phyloP scores from a whole-genome alignment of 2,113 vertebrate genomes.

The Halcyon senegalensis region DNA sequence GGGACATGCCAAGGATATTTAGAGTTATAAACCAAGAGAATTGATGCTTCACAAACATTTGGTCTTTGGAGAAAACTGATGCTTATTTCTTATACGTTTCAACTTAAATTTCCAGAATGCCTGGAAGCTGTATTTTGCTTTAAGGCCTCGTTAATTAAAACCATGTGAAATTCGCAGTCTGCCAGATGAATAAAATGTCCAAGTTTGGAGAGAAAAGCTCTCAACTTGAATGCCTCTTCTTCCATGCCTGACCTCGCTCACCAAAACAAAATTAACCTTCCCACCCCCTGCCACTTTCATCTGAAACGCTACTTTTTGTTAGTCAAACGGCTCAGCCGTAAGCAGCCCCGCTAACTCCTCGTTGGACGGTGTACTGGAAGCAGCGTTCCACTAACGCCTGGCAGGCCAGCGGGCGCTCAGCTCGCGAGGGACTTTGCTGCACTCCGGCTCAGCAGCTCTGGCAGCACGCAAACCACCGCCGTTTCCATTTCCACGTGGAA shows the following conservation, averaged over 20 bases:
- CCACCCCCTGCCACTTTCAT: background rate
- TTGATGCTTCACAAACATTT: background rate
- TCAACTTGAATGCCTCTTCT: background rate
- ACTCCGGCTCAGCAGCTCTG: accelerated
- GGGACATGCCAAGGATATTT: background rate
- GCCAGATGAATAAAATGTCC: background rate
- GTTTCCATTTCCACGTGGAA: accelerated
- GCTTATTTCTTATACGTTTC: background rate
- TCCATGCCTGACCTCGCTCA: conserved; percentile 33
- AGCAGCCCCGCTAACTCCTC: background rate
- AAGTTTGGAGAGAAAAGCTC: background rate
- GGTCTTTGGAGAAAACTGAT: background rate
- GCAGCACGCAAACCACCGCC: accelerated
- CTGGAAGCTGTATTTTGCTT: background rate
- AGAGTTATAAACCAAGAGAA: background rate
- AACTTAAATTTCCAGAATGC: background rate
- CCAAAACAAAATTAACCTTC: conserved; percentile 34
- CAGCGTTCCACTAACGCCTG: accelerated
- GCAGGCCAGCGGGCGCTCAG: background rate
- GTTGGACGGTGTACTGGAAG: accelerated
- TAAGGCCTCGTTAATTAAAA: background rate
- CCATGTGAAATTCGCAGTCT: background rate
- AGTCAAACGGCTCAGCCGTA: background rate
- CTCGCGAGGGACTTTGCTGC: accelerated
- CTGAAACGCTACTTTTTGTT: background rate